Conservation (phyloP, 2,797 vertebrate species). For the Apodemus agrarius region DNA sequence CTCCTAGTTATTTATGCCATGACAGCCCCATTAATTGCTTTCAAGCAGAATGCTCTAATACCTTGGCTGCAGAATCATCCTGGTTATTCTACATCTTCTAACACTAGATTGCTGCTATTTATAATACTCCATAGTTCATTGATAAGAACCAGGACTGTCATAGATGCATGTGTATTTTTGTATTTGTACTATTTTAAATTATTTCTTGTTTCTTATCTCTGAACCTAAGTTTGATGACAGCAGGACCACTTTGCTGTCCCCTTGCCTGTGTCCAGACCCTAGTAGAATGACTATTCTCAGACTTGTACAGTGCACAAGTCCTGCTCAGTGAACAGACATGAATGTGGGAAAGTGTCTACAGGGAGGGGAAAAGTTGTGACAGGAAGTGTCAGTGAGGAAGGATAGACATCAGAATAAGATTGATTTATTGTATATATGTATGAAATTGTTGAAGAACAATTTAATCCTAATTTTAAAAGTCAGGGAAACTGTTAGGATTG, state of each 20-base stretch:
- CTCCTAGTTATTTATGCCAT: neutral
- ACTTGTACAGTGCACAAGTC: neutral
- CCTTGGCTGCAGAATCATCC: neutral
- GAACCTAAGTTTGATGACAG: neutral
- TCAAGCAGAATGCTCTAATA: neutral
- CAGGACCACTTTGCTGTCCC: neutral
- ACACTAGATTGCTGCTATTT: neutral
- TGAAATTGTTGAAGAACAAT: no score
- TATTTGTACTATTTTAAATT: neutral
- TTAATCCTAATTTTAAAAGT: neutral
- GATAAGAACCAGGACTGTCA: neutral
- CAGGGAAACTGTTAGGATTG: neutral
- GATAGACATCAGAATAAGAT: accelerated
- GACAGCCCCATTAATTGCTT: neutral
- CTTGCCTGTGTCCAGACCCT: neutral
- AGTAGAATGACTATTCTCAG: neutral
- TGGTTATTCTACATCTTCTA: neutral
- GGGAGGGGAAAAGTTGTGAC: neutral
- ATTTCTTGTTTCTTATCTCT: neutral
- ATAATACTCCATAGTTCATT: neutral
- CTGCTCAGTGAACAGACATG: neutral
- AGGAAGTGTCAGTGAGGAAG: neutral
- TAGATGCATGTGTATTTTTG: neutral
- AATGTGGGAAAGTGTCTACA: neutral
- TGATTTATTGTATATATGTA: no score